Base-by-base conservation (phyloP, 2,888 invertebrate genomes). In the Pristionchus mayeri region DNA sequence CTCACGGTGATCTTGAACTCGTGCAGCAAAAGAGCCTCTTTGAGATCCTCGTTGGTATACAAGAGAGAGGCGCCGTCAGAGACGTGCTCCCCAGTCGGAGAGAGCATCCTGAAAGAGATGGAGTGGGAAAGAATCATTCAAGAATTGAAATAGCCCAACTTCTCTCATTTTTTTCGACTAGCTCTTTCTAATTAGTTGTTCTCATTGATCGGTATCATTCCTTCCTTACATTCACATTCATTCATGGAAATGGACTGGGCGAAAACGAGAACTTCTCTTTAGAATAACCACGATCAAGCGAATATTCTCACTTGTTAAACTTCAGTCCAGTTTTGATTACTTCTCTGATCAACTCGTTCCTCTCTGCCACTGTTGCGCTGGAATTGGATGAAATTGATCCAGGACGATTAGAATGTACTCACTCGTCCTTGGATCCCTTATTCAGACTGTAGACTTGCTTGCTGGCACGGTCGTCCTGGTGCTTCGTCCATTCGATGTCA, bases 361-460 rank as follows among this genome's bases (percentile, higher is more conserved):
- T 9, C n/a, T 82, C 81, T 13, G 4, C 57, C 80, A 80, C 80
- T 80, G 48, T 37, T 63, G 63, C 16, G 13, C 13, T 13, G n/a
- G n/a, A n/a, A n/a, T n/a, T n/a, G n/a, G n/a, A n/a, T n/a, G n/a
- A n/a, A n/a, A n/a, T n/a, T n/a, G n/a, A n/a, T n/a, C n/a, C n/a
- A n/a, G n/a, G n/a, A n/a, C n/a, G n/a, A n/a, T n/a, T n/a, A n/a
- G n/a, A n/a, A n/a, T n/a, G n/a, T n/a, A 82, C 81, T 60, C 44
- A 82, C 81, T 82, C 81, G 27, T 82, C 48, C 63, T 52, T 82
- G 18, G 63, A 44, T 24, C 81, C 81, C 48, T 82, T 82, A 9
- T 60, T 82, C n/a, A 82, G 40, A 21, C 24, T 30, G 44, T n/a
- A n/a, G 44, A 34, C 9, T 37, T 21, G 9, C 81, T 44, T 11